A percentile compares a stretch with the other conserved stretches of the same genome.
Evolutionary conservation across 2,797 vertebrate genomes (phyloP).

Genomic region (Sarcophilus harrisii): DNA sequence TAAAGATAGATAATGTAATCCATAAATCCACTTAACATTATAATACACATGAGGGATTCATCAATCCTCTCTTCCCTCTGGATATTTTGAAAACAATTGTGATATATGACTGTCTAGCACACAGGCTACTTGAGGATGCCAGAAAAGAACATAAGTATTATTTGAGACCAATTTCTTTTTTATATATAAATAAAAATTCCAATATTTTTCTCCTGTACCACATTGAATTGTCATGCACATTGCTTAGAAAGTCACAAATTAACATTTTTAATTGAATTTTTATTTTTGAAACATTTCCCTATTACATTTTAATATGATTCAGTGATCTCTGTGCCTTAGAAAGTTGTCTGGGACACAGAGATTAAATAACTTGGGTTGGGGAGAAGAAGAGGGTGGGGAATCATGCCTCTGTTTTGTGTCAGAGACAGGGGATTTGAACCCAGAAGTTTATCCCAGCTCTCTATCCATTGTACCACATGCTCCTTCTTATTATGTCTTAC

Average conservation of each 20-base stretch:
- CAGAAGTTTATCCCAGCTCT: not conserved
- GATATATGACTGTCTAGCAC: not conserved
- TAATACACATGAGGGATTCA: not conserved
- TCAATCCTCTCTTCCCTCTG: not conserved
- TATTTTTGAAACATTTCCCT: not conserved
- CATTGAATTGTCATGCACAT: not conserved
- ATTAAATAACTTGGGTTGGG: not conserved
- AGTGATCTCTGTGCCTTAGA: not conserved
- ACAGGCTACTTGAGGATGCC: not conserved
- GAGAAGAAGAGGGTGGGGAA: not conserved
- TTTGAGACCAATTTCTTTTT: not conserved
- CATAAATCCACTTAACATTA: not conserved
- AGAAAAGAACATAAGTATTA: not conserved
- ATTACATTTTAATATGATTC: not conserved
- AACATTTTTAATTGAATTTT: not conserved
- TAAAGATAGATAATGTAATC: not conserved
- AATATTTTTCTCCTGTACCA: not conserved
- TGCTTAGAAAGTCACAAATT: not conserved
- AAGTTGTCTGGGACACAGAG: not conserved
- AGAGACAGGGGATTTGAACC: not conserved
- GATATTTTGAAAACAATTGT: not conserved
- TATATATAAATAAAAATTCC: not conserved
- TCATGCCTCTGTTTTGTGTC: not conserved
- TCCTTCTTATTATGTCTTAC: not conserved
- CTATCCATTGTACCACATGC: not conserved